Evolutionary conservation across 2,113 vertebrate species (phyloP).

Genomic region (Xenopus tropicalis): DNA sequence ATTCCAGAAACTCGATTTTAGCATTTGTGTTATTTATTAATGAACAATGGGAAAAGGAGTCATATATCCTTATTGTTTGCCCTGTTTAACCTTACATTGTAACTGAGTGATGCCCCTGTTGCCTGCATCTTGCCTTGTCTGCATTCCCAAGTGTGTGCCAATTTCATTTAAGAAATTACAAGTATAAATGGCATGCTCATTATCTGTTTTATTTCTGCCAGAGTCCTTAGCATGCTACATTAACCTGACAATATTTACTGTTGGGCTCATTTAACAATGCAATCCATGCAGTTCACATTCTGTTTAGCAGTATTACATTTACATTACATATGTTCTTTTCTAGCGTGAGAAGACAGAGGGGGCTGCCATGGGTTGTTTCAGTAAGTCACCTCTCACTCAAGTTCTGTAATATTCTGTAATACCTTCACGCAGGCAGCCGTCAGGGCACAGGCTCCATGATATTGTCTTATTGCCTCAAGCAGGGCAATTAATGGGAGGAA

Average conservation of each 20-base stretch:
- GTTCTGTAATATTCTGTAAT: not conserved
- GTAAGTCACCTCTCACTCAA: not conserved
- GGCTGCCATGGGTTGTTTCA: no score
- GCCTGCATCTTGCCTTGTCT: no score
- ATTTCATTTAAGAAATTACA: conserved; percentile 44
- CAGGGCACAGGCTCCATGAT: not conserved
- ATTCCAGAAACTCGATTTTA: no score
- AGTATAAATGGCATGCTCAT: conserved; percentile 65
- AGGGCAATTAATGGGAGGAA: no score
- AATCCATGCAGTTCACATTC: conserved; percentile 76
- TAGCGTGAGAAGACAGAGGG: conserved; percentile 61
- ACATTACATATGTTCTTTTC: conserved; percentile 61
- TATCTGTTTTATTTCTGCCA: conserved; percentile 75
- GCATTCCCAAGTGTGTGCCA: not conserved
- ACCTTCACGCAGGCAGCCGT: not conserved
- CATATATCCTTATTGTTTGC: not conserved
- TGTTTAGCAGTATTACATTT: conserved; percentile 67
- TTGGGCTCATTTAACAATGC: conserved; percentile 71
- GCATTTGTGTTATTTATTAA: no score
- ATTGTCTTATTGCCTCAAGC: no score
- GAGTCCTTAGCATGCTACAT: conserved; percentile 78
- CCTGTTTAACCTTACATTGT: not conserved
- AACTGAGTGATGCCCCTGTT: no score
- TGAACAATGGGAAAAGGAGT: not conserved
- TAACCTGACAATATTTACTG: conserved; percentile 74